Evolutionary conservation across 2,113 vertebrate species (phyloP).

Genomic region (Mormyrus lacerda): DNA sequence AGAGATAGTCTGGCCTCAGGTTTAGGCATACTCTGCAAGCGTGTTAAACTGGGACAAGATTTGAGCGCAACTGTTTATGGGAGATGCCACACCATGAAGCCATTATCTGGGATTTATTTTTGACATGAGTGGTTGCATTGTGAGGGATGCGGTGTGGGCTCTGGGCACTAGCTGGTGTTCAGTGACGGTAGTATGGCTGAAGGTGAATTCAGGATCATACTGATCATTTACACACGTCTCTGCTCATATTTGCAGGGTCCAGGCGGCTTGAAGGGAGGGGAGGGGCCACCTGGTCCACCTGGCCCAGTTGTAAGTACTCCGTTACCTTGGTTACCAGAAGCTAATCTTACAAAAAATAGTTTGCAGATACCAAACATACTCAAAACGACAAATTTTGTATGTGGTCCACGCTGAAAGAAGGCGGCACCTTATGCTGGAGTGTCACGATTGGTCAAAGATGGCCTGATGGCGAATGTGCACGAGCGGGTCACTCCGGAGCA

Average conservation of each 20-base stretch:
- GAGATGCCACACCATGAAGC: neutral
- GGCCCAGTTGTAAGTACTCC: constrained; percentile 83
- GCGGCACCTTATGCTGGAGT: neutral
- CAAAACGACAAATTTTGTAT: neutral
- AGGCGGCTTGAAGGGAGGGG: constrained; percentile 89
- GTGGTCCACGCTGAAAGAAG: neutral
- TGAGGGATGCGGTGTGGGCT: neutral
- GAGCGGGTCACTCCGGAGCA: neutral
- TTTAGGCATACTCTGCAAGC: neutral
- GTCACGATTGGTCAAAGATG: neutral
- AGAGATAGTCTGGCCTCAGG: neutral
- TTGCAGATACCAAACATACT: too few relatives aligned
- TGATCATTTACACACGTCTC: neutral
- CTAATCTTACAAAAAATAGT: neutral
- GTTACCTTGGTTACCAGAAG: constrained; percentile 48
- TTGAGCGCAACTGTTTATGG: neutral
- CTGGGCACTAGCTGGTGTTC: neutral
- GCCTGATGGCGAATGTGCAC: neutral
- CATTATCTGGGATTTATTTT: neutral
- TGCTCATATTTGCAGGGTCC: constrained; percentile 68
- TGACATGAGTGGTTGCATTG: neutral
- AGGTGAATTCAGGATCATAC: neutral
- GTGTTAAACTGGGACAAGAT: neutral
- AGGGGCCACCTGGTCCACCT: constrained; percentile 86
- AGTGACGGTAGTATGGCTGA: neutral